Evolutionary conservation across 1,140 invertebrate genomes (phyloP), one percentile per base, ranked within the genome.

Genomic region (Pentalonia nigronervosa): DNA sequence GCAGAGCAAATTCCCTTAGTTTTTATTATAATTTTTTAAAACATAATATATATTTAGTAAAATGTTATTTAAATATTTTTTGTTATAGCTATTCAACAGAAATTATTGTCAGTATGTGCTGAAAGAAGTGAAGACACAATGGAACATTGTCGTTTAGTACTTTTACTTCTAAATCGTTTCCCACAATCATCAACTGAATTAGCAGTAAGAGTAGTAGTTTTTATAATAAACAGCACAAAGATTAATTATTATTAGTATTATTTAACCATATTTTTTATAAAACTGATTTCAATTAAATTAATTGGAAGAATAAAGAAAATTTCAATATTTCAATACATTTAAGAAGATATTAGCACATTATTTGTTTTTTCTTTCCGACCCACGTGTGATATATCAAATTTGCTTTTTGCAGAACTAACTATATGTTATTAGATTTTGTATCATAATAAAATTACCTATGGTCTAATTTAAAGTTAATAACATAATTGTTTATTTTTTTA

Each of bases 61-160:
- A 30, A 30, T n/a, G 11, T 34, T 34, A 53, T 90, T 89, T 41
- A 36, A 56, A 83, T 56, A 48, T 94, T 90, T 23, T 25, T 90
- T 97, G 94, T 95, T 96, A 41, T 96, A 94, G 97, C 97, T 94
- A 96, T 98, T 36, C 97, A 98, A 95, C 96, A 97, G 94, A 96
- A 97, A 93, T 95, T 98, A 91, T 95, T 98, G 25, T 95, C 98
- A 93, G 97, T 97, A 94, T 98, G 97, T 94, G 97, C 98, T 45
- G 97, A 98, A 95, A 97, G 97, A 93, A 97, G 97, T 94, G 97
- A 97, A 95, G 97, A 98, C 95, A 98, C 97, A 47, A 97, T 98
- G 96, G 97, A 98, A 94, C 97, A 98, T 95, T 98, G 98, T 95
- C 96, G 97, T 94, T 95, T 98, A 87, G 95, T 98, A 84, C 96